Conservation (phyloP, 2,113 vertebrate species). For the Coptodon rendalli region DNA sequence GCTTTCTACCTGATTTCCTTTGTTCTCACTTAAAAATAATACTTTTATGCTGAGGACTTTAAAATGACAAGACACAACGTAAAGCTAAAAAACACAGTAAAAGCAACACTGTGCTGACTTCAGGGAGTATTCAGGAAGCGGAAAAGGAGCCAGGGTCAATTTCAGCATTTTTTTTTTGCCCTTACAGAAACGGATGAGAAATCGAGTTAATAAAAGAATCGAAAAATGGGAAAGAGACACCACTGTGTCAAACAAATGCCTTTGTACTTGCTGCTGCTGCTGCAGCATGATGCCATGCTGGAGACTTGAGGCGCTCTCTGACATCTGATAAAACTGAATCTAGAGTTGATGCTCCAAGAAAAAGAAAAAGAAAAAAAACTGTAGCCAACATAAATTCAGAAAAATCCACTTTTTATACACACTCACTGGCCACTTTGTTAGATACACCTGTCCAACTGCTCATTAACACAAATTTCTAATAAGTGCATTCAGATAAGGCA, state of each 20-base stretch:
- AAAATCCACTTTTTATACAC: neutral
- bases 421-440: neutral
- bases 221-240: neutral
- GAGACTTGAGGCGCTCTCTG: rapidly evolving
- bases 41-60: neutral
- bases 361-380: neutral
- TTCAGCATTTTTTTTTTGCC: neutral
- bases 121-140: neutral
- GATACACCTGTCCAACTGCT: neutral
- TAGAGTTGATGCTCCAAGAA: neutral
- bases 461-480: neutral
- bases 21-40: neutral
- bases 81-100: neutral
- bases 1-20: neutral
- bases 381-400: too few relatives aligned
- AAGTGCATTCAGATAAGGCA: neutral
- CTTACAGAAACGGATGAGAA: neutral
- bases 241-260: neutral
- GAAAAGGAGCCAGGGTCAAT: slow-evolving; percentile 21
- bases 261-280: neutral
- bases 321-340: neutral
- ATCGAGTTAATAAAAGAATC: neutral
- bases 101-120: neutral
- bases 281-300: neutral
- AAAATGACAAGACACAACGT: neutral